phyloP scores from a whole-genome alignment of 2,113 vertebrate genomes.

The Labrus mixtus region DNA sequence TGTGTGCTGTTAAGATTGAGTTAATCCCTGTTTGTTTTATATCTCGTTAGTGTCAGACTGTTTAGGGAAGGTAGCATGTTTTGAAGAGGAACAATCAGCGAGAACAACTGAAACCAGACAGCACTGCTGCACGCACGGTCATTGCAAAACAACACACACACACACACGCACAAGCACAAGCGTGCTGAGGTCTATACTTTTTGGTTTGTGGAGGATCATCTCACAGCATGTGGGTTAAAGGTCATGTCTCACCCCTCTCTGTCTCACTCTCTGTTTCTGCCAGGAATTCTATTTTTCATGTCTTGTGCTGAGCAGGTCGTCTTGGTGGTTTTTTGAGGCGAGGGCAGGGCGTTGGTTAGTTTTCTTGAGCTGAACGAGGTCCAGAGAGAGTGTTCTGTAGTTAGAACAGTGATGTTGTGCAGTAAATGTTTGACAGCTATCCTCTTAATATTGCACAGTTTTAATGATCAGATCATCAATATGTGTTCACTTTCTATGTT shows the following conservation, averaged over 20 bases:
- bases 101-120: conserved; percentile 77
- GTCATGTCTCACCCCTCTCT: conserved; percentile 52
- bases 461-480: too few species aligned
- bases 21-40: not conserved
- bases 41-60: conserved; percentile 15
- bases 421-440: not conserved
- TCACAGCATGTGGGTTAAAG: conserved; percentile 78
- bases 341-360: conserved; percentile 58
- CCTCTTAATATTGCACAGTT: not conserved
- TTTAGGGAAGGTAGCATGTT: conserved; percentile 29
- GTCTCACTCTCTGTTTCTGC: conserved; percentile 36
- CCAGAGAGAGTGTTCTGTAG: conserved; percentile 19
- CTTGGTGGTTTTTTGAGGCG: conserved; percentile 63
- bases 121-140: conserved; percentile 44
- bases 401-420: conserved; percentile 4
- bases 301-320: conserved; percentile 33
- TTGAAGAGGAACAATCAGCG: conserved; percentile 62
- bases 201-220: conserved; percentile 60
- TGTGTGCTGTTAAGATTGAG: not conserved
- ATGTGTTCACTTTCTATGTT: too few species aligned
- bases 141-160: conserved; percentile 27
- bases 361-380: conserved; percentile 38
- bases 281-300: conserved; percentile 64
- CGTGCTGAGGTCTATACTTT: conserved; percentile 34
- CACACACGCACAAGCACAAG: conserved; percentile 18